Evolutionary conservation across 2,113 vertebrate genomes (phyloP), one percentile per base, ranked within the genome.

Genomic region (Pelodiscus sinensis): DNA sequence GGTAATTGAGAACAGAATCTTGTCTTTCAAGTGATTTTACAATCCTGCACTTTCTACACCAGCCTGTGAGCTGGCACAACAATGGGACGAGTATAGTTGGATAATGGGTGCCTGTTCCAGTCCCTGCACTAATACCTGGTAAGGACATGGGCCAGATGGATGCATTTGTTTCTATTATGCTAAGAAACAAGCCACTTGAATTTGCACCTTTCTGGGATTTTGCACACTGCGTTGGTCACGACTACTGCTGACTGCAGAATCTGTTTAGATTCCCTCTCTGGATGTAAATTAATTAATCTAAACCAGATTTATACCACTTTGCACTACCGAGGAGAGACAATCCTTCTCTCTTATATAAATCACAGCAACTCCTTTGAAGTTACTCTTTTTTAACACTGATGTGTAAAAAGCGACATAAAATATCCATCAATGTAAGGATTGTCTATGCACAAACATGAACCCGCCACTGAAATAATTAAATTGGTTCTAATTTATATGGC

Each of bases 181-280:
- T 73, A 73, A 52, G 1, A 1, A 79, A 85, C 56, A 29, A 31
- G 21, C 71, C 35, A 73, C n/a, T 29, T 38, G 52, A 8, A 1
- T 1, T 82, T 31, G 44, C 77, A 2, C 56, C 56, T 44, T 29
- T 73, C 71, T 10, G 35, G 31, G 31, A 65, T 4, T 73, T 56
- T 2, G 1, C 60, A 11, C 77, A 21, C 10, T 44, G 31, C 0
- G 18, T 21, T 11, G 0, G 0, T 6, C 0, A 0, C 50, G 51
- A 60, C 75, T 2, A 50, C 79, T 73, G 38, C 60, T 81, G 25
- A 29, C n/a, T 8, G 77, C 68, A 56, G 77, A 22, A 75, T 44
- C 65, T 54, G 51, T 10, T 71, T 89, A 86, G 68, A 24, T 86
- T 84, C 84, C 12, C 50, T 50, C 27, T 8, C 81, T 86, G 44